phyloP scores from a whole-genome alignment of 2,113 vertebrate species.

The Neogobius melanostomus region DNA sequence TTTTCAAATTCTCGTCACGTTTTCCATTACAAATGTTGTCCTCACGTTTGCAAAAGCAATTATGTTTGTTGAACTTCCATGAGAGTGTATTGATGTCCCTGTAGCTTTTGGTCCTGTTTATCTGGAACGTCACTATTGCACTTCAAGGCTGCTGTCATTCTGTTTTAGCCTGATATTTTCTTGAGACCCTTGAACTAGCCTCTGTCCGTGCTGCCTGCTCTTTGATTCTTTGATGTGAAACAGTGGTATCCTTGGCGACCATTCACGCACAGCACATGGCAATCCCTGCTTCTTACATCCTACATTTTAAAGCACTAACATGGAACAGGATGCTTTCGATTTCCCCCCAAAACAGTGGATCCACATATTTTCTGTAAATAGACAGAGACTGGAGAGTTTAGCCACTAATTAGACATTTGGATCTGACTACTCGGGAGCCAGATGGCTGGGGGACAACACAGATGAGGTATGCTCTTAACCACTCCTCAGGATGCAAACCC shows the following conservation, averaged over 20 bases:
- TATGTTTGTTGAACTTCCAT: no score
- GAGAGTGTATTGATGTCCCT: no score
- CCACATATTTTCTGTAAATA: not conserved
- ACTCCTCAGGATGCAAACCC: slow-evolving; percentile 26
- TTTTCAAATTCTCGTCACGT: not conserved
- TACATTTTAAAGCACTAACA: not conserved
- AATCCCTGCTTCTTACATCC: not conserved
- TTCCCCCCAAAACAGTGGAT: not conserved
- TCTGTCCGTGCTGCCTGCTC: not conserved
- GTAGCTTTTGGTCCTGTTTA: no score
- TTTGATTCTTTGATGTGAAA: not conserved
- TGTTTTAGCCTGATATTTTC: not conserved
- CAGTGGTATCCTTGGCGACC: not conserved
- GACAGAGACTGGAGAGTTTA: not conserved
- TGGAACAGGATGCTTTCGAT: not conserved
- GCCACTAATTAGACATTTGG: not conserved
- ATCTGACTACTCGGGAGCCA: not conserved
- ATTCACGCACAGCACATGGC: not conserved
- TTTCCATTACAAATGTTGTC: no score
- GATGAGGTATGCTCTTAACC: slow-evolving; percentile 9
- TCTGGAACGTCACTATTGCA: no score
- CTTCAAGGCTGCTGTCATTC: not conserved
- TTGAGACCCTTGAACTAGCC: not conserved
- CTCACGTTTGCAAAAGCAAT: no score
- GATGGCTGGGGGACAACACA: slow-evolving; percentile 1